Evolutionary conservation across 1,140 invertebrate species (phyloP), one percentile per base, ranked within the genome.

Genomic region (Pogonus chalceus): DNA sequence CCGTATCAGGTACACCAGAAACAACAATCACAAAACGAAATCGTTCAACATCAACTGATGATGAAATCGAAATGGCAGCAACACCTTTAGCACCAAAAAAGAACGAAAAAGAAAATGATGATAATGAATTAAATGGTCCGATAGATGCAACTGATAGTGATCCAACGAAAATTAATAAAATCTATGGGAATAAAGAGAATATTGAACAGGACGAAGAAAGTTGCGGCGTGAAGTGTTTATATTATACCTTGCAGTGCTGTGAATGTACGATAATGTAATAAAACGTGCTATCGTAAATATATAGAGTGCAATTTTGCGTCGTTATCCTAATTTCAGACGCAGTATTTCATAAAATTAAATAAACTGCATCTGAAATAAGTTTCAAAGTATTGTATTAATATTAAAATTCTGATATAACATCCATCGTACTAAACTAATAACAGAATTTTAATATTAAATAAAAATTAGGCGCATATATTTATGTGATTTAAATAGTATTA

Each of bases 231-330:
- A 71, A 71, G 58, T 73, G 72, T 49, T 62, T 73, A 1, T 73
- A 71, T 59, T 73, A 70, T 52, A 68, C 67, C 1, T 56, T 72
- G n/a, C 64, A 69, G 53, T 73, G 71, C 48, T 73, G 72, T 59
- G 67, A 72, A 53, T 73, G 72, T 66, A 66, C 69, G 12, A 58
- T 73, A 37, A 68, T 71, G 67, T 72, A 65, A 55, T 54, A 47
- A 10, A n/a, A n/a, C n/a, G n/a, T n/a, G n/a, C n/a, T n/a, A n/a
- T n/a, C n/a, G n/a, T n/a, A n/a, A n/a, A n/a, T n/a, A n/a, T n/a
- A n/a, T n/a, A n/a, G n/a, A n/a, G n/a, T n/a, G n/a, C n/a, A n/a
- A n/a, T n/a, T n/a, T n/a, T n/a, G n/a, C n/a, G n/a, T n/a, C n/a
- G n/a, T n/a, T 22, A 24, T 12, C 10, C 3, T 18, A 35, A 4